Conservation (phyloP, 2,797 vertebrate genomes). For the Spinus olivaceus region DNA sequence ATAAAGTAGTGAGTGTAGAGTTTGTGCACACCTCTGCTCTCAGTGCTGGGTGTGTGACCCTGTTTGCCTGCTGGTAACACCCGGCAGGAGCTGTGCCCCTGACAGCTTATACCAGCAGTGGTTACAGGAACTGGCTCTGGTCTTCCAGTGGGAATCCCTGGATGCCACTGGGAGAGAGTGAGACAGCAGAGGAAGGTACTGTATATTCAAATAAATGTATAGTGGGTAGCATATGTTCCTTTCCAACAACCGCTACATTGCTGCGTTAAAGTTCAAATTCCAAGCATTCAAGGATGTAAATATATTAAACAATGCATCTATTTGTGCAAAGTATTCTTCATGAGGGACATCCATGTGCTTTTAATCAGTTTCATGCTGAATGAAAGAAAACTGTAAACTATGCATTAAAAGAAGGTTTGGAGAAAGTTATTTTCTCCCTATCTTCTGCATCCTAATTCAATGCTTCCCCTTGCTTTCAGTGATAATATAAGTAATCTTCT, state of each 20-base stretch:
- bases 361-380: conserved; percentile 81
- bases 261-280: conserved; percentile 63
- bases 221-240: conserved; percentile 32
- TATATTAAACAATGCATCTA: conserved; percentile 72
- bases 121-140: background rate
- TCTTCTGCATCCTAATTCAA: conserved; percentile 80
- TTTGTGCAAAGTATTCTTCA: conserved; percentile 65
- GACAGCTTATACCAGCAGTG: background rate
- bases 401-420: conserved; percentile 82
- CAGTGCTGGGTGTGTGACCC: background rate
- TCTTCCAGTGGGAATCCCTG: conserved; percentile 28
- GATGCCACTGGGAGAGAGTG: background rate
- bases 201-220: conserved; percentile 60
- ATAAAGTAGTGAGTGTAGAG: background rate
- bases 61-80: background rate
- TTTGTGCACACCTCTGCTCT: background rate
- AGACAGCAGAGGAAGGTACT: conserved; percentile 48
- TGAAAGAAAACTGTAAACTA: conserved; percentile 80
- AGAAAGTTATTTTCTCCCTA: conserved; percentile 77
- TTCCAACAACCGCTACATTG: conserved; percentile 54
- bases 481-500: conserved; percentile 80
- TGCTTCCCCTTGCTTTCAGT: conserved; percentile 70
- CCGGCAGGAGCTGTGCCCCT: background rate
- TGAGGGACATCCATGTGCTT: conserved; percentile 69
- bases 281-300: conserved; percentile 66